Evolutionary conservation across 2,888 invertebrate genomes (phyloP), one percentile per base, ranked within the genome.

Genomic region (Amphipoea lucens): DNA sequence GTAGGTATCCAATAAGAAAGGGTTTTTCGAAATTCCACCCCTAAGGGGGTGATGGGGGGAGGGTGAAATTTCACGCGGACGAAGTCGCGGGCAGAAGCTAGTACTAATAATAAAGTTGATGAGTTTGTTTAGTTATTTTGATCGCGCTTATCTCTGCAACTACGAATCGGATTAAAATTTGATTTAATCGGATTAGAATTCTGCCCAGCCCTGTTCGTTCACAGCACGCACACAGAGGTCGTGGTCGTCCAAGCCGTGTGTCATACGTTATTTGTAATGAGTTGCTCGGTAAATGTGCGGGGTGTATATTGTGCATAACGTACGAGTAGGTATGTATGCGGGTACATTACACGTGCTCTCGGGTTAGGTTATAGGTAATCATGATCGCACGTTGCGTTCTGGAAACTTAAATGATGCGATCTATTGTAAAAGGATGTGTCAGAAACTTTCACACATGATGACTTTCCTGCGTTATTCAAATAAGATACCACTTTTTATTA

Each of bases 291-390:
- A 70, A 62, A 76, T 66, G 60, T n/a, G 69, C 42, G 57, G n/a
- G 67, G 9, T 36, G 69, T 54, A 5, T 20, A 62, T 57, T n/a
- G 2, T 74, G 23, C 11, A 12, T 51, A 45, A 29, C 57, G 48
- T 66, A 20, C 54, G 62, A 63, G 57, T 75, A 62, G 29, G 29
- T 57, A 69, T 20, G 29, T 48, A 65, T 48, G 66, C 51, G 36
- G 51, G 5, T 2, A 45, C 23, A 17, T 45, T 57, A 62, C 85
- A 83, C 79, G 84, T 87, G 83, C 40, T 20, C 20, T 48, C 0
- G 36, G 20, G n/a, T 62, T 63, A 60, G 74, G 48, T 71, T 60
- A n/a, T 72, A n/a, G n/a, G n/a, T n/a, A 36, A 2, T 51, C 23
- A 36, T 70, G 54, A 36, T 76, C 36, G 82, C 57, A 74, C 69